Evolutionary conservation across 2,113 vertebrate species (phyloP).

Genomic region (Pterocles burchelli): DNA sequence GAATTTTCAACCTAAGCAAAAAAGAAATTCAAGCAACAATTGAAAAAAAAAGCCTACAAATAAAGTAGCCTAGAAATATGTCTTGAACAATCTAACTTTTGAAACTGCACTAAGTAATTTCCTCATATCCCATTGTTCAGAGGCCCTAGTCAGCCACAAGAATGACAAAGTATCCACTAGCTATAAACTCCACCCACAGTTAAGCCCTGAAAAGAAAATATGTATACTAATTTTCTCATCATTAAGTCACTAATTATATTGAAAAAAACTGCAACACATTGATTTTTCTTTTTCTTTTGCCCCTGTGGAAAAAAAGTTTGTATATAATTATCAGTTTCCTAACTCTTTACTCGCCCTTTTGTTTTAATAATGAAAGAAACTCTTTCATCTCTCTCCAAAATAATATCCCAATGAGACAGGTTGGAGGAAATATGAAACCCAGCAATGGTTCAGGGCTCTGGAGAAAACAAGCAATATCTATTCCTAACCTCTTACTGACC

Average conservation of each 20-base stretch:
- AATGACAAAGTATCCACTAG: constrained; percentile 20
- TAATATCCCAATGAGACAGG: constrained; percentile 9
- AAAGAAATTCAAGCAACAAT: background rate
- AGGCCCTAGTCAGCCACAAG: background rate
- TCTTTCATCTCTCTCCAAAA: constrained; percentile 44
- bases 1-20: background rate
- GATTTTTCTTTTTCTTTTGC: constrained; percentile 7
- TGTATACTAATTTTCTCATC: constrained; percentile 38
- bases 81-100: background rate
- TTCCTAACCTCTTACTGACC: constrained; percentile 43
- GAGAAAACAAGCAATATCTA: constrained; percentile 38
- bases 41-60: background rate
- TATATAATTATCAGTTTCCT: constrained; percentile 48
- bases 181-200: background rate
- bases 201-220: constrained; percentile 43
- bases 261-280: background rate
- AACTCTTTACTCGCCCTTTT: constrained; percentile 49
- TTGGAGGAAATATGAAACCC: constrained; percentile 34
- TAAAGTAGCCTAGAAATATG: background rate
- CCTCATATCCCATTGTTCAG: background rate
- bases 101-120: background rate
- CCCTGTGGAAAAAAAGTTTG: constrained; percentile 7
- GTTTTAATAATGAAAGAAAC: constrained; percentile 42
- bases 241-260: constrained; percentile 45
- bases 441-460: background rate